Base-by-base conservation (phyloP, 64 coral and sea anemone genomes). In the Dendrophyllia cribrosa region DNA sequence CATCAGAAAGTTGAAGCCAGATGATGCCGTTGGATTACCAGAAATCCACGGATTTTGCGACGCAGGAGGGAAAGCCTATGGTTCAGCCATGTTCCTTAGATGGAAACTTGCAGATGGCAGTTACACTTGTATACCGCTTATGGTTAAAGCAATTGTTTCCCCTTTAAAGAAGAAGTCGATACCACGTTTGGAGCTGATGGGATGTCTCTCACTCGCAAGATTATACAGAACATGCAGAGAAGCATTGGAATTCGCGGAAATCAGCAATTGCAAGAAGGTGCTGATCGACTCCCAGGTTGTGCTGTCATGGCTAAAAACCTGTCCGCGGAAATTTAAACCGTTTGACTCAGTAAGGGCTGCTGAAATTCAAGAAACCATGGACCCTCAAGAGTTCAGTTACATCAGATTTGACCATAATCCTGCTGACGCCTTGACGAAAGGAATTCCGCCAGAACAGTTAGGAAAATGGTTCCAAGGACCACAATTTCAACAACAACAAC, bases 301-400 rank as follows among this genome's bases (percentile, higher is more conserved):
- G n/a, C 68, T 94, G 5, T 71, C 92, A 7, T 94, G 92, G 86
- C 25, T 94, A 46, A 94, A 58, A 82, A 94, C 68, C 4, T 44
- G 66, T 7, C 93, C 79, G 14, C 74, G 53, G 66, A 79, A 85
- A 43, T 94, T 89, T 58, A 88, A 79, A 43, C 87, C 78, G 0
- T 94, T 89, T 73, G 93, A 89, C 72, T 75, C 72, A 50, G 72
- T 75, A 47, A 43, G 70, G 43, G 70, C 43, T 43, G 34, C 70
- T 72, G 92, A 88, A 48, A 94, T 89, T 20, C 86, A 89, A 72
- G 93, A 94, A 70, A 94, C 93, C 0, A 44, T 89, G 9, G 77
- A 60, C 44, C n/a, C 78, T 51, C 6, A 94, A 79, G 58, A 59
- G 1, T 94, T 83, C 9, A 49, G 50, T 7, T 94, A 83, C 66